Evolutionary conservation across 37 sponge, comb jelly and placozoan species (phyloP), one percentile per base, ranked within the genome.

Genomic region (Lycopodina hypogea): DNA sequence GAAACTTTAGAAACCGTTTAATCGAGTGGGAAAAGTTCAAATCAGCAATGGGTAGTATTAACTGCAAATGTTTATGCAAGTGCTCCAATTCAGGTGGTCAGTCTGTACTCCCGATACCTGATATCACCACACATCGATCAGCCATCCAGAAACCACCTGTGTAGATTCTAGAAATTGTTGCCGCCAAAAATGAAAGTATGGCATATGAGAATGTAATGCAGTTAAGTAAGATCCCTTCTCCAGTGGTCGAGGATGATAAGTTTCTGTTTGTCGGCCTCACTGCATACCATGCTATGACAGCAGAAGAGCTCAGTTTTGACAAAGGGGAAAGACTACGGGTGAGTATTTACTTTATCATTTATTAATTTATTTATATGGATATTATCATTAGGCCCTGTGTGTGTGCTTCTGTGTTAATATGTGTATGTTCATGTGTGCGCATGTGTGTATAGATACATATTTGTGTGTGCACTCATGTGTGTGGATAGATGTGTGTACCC

Each of bases 291-390:
- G 89, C 93, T 1, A 72, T 91, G 42, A 96, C 96, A 30, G 59
- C 82, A 1, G 93, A 93, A 35, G 96, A 96, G 36, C 71, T 96
- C 42, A 85, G 81, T 42, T 96, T 96, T 68, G 78, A 90, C 71
- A 96, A 96, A 56, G 96, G 91, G 76, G 96, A 92, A 42, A 78
- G 73, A 53, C 59, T 96, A 69, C 71, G 59, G 21, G 75, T 96
- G 19, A 76, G 23, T 41, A 1, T 26, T 55, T 37, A 6, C 6
- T 29, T 68, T 29, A 4, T n/a, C n/a, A n/a, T n/a, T n/a, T n/a
- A n/a, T n/a, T n/a, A 37, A 9, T 37, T 68, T 68, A 7, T 68
- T 12, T 8, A 23, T 59, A 12, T 59, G 3, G 4, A 6, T 45
- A 4, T 9, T 12, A 4, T 4, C 9, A 9, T 45, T 45, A 60